These are phyloP conservation scores for Girardia tigrina DNA, from an alignment of 2,888 invertebrate genomes.

Conservation along the genomic window DNA sequence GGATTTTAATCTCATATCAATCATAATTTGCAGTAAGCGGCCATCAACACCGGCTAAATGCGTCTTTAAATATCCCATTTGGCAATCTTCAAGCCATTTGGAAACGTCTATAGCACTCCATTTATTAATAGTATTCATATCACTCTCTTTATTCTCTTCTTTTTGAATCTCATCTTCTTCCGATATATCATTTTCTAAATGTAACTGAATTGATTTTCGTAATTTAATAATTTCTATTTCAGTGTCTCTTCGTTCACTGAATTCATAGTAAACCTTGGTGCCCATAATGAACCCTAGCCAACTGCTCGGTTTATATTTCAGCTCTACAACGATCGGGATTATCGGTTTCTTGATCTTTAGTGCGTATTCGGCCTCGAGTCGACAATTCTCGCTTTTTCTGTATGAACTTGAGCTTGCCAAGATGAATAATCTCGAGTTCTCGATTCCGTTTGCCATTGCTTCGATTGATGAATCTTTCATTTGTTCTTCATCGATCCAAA, in stretches of 20 bases:
- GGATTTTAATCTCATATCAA: slow-evolving; percentile 39
- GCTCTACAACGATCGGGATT: slow-evolving; percentile 46
- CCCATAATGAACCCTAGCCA: slow-evolving; percentile 47
- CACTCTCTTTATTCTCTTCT: background rate
- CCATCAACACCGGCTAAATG: slow-evolving; percentile 14
- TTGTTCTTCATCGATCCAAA: slow-evolving; percentile 36
- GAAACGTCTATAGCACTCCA: background rate
- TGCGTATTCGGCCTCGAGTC: slow-evolving; percentile 45
- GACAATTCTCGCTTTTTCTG: slow-evolving; percentile 34
- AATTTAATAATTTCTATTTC: background rate
- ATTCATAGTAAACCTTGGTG: slow-evolving; percentile 45
- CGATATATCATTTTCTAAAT: background rate
- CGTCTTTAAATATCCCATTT: slow-evolving; percentile 10
- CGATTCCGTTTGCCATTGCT: slow-evolving; percentile 34
- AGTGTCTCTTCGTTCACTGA: slow-evolving; percentile 42
- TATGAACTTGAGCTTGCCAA: slow-evolving; percentile 35
- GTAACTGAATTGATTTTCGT: background rate
- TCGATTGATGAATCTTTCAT: slow-evolving; percentile 2
- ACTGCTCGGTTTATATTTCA: slow-evolving; percentile 45
- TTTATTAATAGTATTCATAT: background rate
- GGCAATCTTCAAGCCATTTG: background rate
- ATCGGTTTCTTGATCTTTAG: slow-evolving; percentile 44
- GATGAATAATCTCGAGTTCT: slow-evolving; percentile 24
- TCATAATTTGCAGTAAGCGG: background rate
- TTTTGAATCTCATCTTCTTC: background rate